Base-by-base conservation (phyloP, 2,113 vertebrate species). In the Forbesichthys agassizii region DNA sequence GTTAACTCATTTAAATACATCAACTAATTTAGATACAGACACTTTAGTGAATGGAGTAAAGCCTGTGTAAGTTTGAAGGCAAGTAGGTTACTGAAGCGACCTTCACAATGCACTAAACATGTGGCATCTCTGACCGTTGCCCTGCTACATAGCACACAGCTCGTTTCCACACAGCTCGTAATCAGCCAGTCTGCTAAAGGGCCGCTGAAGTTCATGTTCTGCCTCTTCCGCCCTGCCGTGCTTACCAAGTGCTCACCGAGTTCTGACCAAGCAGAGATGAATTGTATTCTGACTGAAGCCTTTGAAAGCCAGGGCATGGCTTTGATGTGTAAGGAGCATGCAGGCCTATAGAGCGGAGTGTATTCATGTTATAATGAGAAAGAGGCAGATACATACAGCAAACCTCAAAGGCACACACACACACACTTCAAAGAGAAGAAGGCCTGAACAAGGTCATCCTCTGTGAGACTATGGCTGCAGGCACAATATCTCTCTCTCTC, bases 351-450 rank as follows among this genome's bases (percentile, higher is more conserved):
- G 88, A 88, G 76, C 76, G 77, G 56, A 68, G 79, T 60, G 88
- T 65, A 91, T 92, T 93, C 90, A 92, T 90, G 87, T 93, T 92
- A 66, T 92, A 93, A 93, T 92, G 89, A 93, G 91, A 79, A 61
- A 75, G 36, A 42, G 75, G 84, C 73, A 79, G 84, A 92, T 90
- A 90, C 84, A 88, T 90, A 88, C 75, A 83, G 83, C 77, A 79
- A 77, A 78, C 74, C 84, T 85, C 84, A 88, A 85, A 86, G 67
- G 78, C 71, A 60, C 58, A 57, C 66, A 55, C 53, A 84, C 66
- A 58, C 78, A 64, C 14, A 80, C 88, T 89, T 90, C 87, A 89
- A 88, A 90, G 88, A 80, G 69, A 60, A 63, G 74, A 66, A 33
- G 14, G 47, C n/a, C 42, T 75, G 79, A 90, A 87, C 78, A 69